Percentiles rank a stretch among this genome's conserved stretches.
Evolutionary conservation across 2,797 vertebrate species (phyloP).

Genomic region (Gymnothorax javanicus): DNA sequence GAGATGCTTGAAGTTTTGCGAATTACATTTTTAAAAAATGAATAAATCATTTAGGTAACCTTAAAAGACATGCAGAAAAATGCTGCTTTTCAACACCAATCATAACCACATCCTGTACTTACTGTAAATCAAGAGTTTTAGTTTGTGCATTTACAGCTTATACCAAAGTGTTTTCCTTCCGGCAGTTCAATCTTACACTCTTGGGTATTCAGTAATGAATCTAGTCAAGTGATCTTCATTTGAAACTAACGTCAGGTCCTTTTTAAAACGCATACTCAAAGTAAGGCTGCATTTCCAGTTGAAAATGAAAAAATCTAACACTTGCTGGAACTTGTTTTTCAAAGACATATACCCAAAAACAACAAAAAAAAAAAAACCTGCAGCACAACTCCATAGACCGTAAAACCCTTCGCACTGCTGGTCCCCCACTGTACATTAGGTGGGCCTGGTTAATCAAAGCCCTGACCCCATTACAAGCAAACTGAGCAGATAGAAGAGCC

Average conservation of each 20-base stretch:
- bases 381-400: not conserved
- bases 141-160: not conserved
- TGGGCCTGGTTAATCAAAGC: not conserved
- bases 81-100: conserved; percentile 7
- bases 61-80: conserved; percentile 36
- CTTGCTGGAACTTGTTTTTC: not conserved
- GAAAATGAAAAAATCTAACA: not conserved
- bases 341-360: not conserved
- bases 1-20: conserved; percentile 3
- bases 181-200: conserved; percentile 16
- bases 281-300: not conserved
- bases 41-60: conserved; percentile 26
- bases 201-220: conserved; percentile 26
- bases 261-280: not conserved
- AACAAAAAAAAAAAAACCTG: not conserved
- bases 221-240: conserved; percentile 31
- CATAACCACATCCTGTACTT: not conserved
- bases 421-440: too few relatives aligned
- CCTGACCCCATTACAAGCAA: not conserved
- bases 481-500: not conserved
- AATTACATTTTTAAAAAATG: conserved; percentile 18
- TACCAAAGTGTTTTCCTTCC: not conserved
- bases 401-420: not conserved
- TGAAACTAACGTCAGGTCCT: not conserved
- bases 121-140: not conserved